Percentiles rank a stretch among this genome's conserved stretches.
These are phyloP conservation scores for Drosophila sulfurigaster DNA, from an alignment of 1,140 invertebrate species.

Conservation along the genomic window DNA sequence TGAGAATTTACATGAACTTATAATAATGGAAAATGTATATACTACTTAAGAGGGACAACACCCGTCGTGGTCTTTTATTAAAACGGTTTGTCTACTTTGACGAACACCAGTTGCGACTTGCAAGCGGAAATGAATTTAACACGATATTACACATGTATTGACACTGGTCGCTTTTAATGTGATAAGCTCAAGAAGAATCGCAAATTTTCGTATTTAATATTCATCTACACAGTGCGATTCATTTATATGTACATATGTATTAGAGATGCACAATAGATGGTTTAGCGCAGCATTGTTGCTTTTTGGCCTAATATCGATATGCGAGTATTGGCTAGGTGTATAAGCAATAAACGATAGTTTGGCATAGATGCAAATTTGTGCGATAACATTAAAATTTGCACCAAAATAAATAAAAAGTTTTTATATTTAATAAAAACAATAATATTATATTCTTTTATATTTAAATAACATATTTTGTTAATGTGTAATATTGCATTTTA, in stretches of 20 bases:
- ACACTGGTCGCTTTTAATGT: slow-evolving; percentile 17
- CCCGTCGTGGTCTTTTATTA: slow-evolving; percentile 31
- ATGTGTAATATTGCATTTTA: no score
- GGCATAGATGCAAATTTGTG: not conserved
- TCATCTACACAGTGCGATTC: slow-evolving; percentile 50
- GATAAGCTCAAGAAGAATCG: slow-evolving; percentile 26
- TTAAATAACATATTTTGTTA: not conserved
- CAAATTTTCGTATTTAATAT: slow-evolving; percentile 42
- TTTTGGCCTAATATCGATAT: slow-evolving; percentile 2
- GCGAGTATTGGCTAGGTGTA: no score
- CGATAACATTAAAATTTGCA: not conserved
- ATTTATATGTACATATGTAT: slow-evolving; percentile 42
- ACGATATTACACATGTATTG: slow-evolving; percentile 38
- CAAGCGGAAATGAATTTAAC: slow-evolving; percentile 16
- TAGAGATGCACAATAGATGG: slow-evolving; percentile 20
- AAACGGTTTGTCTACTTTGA: slow-evolving; percentile 17
- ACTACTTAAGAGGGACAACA: slow-evolving; percentile 42
- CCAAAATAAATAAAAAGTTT: not conserved
- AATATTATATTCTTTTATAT: not conserved
- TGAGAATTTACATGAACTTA: slow-evolving; percentile 48
- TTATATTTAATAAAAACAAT: not conserved
- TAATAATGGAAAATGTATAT: slow-evolving; percentile 46
- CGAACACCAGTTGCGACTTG: slow-evolving; percentile 24
- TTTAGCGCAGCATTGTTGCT: not conserved
- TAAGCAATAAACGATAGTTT: no score